Percentiles rank a stretch among this genome's conserved stretches.
Evolutionary conservation across 1,140 invertebrate species (phyloP).

Genomic region (Belonocnema kinseyi): DNA sequence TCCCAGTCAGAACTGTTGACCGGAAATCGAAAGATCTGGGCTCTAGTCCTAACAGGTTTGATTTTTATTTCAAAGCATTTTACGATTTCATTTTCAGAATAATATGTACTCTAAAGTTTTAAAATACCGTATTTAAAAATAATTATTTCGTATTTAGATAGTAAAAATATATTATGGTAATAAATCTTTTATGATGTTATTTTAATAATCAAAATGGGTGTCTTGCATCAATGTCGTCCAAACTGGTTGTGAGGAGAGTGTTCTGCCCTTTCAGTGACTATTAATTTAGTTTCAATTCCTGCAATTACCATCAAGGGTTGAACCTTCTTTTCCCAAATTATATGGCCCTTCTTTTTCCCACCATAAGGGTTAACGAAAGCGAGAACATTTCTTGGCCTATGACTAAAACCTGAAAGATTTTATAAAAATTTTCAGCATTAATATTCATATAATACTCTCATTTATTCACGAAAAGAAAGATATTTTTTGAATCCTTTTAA

Average conservation of each 20-base stretch:
- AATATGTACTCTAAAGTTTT: too few species aligned
- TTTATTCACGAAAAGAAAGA: not conserved
- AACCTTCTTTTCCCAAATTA: conserved; percentile 85
- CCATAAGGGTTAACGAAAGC: conserved; percentile 92
- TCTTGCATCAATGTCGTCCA: conserved; percentile 73
- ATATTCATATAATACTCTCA: too few species aligned
- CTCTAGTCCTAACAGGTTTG: too few species aligned
- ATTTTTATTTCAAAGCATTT: too few species aligned
- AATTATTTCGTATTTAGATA: too few species aligned
- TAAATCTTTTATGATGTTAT: conserved; percentile 18
- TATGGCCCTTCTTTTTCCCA: conserved; percentile 84
- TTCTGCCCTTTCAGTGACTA: conserved; percentile 84
- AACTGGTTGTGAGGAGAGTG: conserved; percentile 79
- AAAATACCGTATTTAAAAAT: too few species aligned
- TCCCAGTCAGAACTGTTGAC: too few species aligned
- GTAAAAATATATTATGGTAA: too few species aligned
- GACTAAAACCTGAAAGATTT: conserved; percentile 73
- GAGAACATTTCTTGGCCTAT: conserved; percentile 83
- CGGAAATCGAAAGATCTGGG: too few species aligned
- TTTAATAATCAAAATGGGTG: conserved; percentile 30
- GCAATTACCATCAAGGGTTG: conserved; percentile 86
- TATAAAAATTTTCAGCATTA: not conserved
- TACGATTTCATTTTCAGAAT: too few species aligned
- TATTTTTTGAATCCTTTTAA: conserved; percentile 10
- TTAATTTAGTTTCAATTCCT: conserved; percentile 80